These are phyloP conservation scores for Dryobates pubescens DNA, from an alignment of 2,797 vertebrate genomes.

Conservation along the genomic window DNA sequence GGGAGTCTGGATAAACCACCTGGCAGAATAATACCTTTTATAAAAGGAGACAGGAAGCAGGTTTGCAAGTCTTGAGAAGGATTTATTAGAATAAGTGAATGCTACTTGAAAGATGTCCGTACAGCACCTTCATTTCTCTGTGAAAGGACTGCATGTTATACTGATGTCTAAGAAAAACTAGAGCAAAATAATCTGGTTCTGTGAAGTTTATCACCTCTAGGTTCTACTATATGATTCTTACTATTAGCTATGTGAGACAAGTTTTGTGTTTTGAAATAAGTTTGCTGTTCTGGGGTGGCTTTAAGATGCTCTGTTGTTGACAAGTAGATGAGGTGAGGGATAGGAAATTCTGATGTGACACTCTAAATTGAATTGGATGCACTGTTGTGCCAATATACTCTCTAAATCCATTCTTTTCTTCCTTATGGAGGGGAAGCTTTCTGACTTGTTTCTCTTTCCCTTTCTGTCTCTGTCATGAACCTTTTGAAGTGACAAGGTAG, in stretches of 20 bases:
- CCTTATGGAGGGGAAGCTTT: not conserved
- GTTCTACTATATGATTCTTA: not conserved
- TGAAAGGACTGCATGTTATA: not conserved
- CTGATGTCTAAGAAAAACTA: not conserved
- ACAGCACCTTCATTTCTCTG: not conserved
- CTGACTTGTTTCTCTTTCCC: not conserved
- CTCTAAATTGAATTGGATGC: not conserved
- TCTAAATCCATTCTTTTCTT: not conserved
- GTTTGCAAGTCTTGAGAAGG: constrained; percentile 10
- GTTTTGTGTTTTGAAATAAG: not conserved
- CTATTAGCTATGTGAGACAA: not conserved
- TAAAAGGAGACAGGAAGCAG: constrained; percentile 6
- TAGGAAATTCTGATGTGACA: not conserved
- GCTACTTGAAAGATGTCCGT: not conserved
- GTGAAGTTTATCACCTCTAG: not conserved
- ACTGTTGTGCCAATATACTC: not conserved
- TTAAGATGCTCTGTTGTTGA: not conserved
- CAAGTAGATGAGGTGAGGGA: not conserved
- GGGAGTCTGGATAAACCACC: constrained; percentile 35
- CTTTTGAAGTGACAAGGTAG: not conserved
- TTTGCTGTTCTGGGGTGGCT: not conserved
- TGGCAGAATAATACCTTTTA: constrained; percentile 49
- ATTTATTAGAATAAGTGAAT: constrained; percentile 22
- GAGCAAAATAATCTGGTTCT: not conserved
- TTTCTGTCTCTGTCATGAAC: not conserved